Percentiles rank a stretch among this genome's conserved stretches.
Evolutionary conservation across 2,113 vertebrate genomes (phyloP).

Genomic region (Todiramphus saurophagus): DNA sequence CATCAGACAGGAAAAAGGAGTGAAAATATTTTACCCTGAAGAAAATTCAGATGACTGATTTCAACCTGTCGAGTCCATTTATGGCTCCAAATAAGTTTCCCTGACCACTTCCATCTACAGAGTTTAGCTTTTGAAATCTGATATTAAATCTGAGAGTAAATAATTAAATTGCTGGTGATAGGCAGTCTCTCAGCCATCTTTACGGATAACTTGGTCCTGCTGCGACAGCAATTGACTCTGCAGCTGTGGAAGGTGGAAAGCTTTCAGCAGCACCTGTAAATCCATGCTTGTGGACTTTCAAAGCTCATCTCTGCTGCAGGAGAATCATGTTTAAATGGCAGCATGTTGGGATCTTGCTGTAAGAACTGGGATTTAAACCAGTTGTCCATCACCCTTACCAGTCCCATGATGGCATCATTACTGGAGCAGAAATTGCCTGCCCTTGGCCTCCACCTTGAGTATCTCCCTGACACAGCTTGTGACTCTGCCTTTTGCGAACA

Average conservation of each 20-base stretch:
- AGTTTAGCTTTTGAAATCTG: not conserved
- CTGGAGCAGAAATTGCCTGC: not conserved
- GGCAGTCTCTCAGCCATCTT: not conserved
- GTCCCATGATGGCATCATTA: too few species aligned
- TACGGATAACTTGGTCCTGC: not conserved
- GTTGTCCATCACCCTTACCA: not conserved
- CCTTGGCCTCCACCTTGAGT: not conserved
- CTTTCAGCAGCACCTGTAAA: not conserved
- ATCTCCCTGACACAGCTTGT: not conserved
- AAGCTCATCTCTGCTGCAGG: not conserved
- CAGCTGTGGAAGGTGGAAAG: not conserved
- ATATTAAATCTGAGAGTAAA: not conserved
- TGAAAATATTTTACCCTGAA: not conserved
- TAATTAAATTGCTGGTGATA: not conserved
- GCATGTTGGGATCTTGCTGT: not conserved
- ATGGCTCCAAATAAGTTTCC: not conserved
- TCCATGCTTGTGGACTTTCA: not conserved
- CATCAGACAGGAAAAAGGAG: not conserved
- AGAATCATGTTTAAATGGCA: not conserved
- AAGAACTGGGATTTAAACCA: not conserved
- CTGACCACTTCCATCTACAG: not conserved
- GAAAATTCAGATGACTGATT: not conserved
- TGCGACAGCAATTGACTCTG: not conserved
- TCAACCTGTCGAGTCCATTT: not conserved
- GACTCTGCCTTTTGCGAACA: accelerated